Evolutionary conservation across 2,888 invertebrate genomes (phyloP).

Genomic region (Gasteruption jaculator): DNA sequence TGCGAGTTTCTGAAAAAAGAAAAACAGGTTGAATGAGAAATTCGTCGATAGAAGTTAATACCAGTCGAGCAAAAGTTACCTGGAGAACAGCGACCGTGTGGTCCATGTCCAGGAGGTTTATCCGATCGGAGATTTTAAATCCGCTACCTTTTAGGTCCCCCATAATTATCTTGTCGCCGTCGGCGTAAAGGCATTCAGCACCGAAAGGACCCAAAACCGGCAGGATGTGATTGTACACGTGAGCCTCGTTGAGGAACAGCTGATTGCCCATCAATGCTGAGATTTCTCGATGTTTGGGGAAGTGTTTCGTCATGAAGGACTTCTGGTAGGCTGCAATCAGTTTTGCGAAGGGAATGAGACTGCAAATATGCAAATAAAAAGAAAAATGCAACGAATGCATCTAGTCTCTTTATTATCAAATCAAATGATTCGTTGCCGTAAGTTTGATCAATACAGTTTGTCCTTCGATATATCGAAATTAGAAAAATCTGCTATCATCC

Average conservation of each 20-base stretch:
- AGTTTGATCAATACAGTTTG: too few species aligned
- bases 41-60: background rate
- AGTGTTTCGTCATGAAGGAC: constrained; percentile 30
- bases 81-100: constrained; percentile 30
- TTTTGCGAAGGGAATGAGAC: constrained; percentile 8
- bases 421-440: too few species aligned
- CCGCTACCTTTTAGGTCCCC: constrained; percentile 30
- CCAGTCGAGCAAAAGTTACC: constrained; percentile 1
- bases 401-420: too few species aligned
- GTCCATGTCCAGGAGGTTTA: constrained; percentile 28
- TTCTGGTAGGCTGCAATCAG: constrained; percentile 28
- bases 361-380: too few species aligned
- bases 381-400: too few species aligned
- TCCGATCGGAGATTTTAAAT: constrained; percentile 27
- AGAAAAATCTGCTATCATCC: too few species aligned
- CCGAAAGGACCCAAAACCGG: constrained; percentile 27
- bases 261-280: constrained; percentile 21
- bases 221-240: constrained; percentile 28
- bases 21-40: constrained; percentile 2
- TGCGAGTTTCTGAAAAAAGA: constrained; percentile 31
- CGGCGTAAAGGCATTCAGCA: constrained; percentile 28
- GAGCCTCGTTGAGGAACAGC: constrained; percentile 30
- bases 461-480: too few species aligned
- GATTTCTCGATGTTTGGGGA: constrained; percentile 23
- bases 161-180: constrained; percentile 29